Conservation (phyloP, 2,888 invertebrate genomes). For the Neria commutata region DNA sequence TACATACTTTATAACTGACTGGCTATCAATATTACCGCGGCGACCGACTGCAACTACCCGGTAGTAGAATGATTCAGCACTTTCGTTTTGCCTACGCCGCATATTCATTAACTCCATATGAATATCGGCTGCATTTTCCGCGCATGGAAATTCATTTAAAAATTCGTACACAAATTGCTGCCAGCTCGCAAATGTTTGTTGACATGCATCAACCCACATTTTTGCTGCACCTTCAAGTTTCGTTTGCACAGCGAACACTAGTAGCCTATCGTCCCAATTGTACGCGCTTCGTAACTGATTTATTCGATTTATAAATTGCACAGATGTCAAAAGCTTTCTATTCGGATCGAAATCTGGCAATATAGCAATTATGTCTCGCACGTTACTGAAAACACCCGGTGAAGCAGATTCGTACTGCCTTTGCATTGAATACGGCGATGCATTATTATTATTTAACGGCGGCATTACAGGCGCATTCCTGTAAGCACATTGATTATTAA, state of each 20-base stretch:
- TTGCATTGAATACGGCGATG: no score
- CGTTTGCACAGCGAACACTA: slow-evolving; percentile 15
- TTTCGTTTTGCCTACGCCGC: slow-evolving; percentile 13
- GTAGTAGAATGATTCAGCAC: slow-evolving; percentile 17
- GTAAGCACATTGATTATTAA: no score
- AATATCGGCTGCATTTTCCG: slow-evolving; percentile 20
- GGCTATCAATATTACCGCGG: slow-evolving; percentile 5
- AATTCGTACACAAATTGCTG: slow-evolving; percentile 17
- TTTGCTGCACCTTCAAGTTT: slow-evolving; percentile 15
- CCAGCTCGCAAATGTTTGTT: slow-evolving; percentile 6
- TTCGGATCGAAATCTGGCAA: slow-evolving; percentile 16
- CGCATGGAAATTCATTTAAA: slow-evolving; percentile 11
- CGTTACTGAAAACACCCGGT: no score
- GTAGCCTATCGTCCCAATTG: slow-evolving; percentile 9
- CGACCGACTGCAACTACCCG: slow-evolving; percentile 21
- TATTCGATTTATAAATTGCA: slow-evolving; percentile 12
- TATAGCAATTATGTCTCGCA: not conserved
- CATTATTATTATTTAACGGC: no score
- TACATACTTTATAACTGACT: slow-evolving; percentile 12
- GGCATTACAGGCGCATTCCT: no score
- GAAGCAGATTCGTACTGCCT: no score
- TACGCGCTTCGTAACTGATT: slow-evolving; percentile 9
- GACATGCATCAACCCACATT: slow-evolving; percentile 18
- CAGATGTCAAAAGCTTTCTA: slow-evolving; percentile 2
- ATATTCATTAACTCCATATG: slow-evolving; percentile 20